phyloP scores from a whole-genome alignment of 2,797 vertebrate species.

The Harpagifer antarcticus region DNA sequence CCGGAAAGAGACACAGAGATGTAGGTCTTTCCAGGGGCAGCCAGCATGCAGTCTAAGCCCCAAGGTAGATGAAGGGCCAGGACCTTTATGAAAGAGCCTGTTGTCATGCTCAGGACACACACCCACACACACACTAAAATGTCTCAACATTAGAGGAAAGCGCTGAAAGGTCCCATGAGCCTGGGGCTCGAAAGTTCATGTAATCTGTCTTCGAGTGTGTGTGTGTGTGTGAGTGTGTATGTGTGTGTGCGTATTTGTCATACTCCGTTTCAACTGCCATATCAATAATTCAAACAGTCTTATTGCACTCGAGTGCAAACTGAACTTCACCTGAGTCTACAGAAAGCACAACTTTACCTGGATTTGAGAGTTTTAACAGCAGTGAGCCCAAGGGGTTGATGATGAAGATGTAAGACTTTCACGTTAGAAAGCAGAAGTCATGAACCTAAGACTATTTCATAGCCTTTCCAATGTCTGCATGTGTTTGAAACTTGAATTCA shows the following conservation, averaged over 20 bases:
- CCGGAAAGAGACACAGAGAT: constrained; percentile 38
- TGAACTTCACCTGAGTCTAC: constrained; percentile 29
- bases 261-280: constrained; percentile 46
- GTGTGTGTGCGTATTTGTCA: constrained; percentile 32
- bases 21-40: constrained; percentile 84
- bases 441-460: not conserved
- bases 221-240: not conserved
- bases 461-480: not conserved
- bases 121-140: constrained; percentile 39
- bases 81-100: constrained; percentile 79
- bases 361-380: constrained; percentile 11
- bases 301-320: constrained; percentile 34
- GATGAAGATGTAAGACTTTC: not conserved
- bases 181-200: constrained; percentile 72
- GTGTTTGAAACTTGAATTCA: constrained; percentile 13
- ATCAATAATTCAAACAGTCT: constrained; percentile 71
- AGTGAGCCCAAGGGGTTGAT: not conserved
- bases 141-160: constrained; percentile 67
- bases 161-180: constrained; percentile 71
- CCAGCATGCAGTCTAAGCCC: constrained; percentile 73
- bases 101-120: constrained; percentile 64
- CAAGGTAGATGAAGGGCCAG: constrained; percentile 72
- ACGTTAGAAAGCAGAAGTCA: not conserved
- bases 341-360: constrained; percentile 17
- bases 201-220: constrained; percentile 55